A percentile compares a stretch with the other conserved stretches of the same genome.
Conservation (phyloP, 2,113 vertebrate species). For the Nerophis lumbriciformis region DNA sequence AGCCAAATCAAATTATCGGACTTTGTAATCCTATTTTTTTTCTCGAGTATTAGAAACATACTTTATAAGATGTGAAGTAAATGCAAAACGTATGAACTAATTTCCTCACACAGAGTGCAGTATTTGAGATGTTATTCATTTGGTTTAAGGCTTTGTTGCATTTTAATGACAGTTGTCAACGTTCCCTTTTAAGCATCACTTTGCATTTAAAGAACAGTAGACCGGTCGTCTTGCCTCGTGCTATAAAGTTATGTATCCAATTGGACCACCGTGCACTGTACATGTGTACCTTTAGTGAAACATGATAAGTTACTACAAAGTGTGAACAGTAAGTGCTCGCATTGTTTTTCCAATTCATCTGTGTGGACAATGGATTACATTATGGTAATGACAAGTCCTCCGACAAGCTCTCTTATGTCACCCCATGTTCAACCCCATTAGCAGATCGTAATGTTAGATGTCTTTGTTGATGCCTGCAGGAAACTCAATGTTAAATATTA, state of each 20-base stretch:
- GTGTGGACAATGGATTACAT: conserved; percentile 44
- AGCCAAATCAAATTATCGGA: conserved; percentile 7
- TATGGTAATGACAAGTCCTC: conserved; percentile 43
- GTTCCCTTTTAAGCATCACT: no score
- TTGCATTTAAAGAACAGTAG: no score
- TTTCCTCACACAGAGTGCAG: neutral
- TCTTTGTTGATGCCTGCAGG: conserved; percentile 45
- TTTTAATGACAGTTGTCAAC: no score
- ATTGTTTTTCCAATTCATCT: neutral
- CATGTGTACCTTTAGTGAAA: no score
- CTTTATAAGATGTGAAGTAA: neutral
- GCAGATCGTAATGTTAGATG: conserved; percentile 47
- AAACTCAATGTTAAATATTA: conserved; percentile 61
- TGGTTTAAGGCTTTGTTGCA: no score
- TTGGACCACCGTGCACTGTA: no score
- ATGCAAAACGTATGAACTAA: conserved; percentile 7
- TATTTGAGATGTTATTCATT: neutral
- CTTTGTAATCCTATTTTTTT: no score
- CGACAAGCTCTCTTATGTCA: conserved; percentile 44
- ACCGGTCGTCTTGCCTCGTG: no score
- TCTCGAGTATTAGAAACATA: no score
- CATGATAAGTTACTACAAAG: no score
- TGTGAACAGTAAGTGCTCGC: no score
- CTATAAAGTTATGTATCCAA: no score
- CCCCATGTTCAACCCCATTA: conserved; percentile 12